Conservation (phyloP, 2,797 vertebrate species). For the Peromyscus melanophrys region DNA sequence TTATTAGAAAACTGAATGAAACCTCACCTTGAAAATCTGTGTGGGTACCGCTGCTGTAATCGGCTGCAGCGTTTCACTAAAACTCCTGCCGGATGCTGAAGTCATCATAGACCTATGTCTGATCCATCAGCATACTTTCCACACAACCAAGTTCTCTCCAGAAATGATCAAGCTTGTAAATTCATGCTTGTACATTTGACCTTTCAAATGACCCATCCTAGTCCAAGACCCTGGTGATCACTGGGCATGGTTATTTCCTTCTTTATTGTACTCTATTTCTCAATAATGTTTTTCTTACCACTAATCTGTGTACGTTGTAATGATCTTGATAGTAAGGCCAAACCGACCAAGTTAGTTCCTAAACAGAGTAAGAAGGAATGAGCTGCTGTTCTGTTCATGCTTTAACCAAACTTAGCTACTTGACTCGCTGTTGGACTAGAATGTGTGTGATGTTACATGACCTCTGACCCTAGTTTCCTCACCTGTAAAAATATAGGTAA, state of each 20-base stretch:
- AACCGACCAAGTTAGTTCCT: not conserved
- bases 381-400: not conserved
- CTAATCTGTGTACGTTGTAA: slow-evolving; percentile 16
- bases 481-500: not conserved
- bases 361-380: not conserved
- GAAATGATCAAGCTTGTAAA: slow-evolving; percentile 38
- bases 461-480: not conserved
- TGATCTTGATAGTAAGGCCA: slow-evolving; percentile 16
- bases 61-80: not conserved
- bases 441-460: not conserved
- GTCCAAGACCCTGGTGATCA: not conserved
- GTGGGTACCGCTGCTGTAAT: not conserved
- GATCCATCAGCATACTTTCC: not conserved
- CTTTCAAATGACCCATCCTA: not conserved
- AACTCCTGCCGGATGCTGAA: not conserved
- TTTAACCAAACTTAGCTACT: not conserved
- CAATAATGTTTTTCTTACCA: not conserved
- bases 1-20: slow-evolving; percentile 53
- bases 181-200: not conserved
- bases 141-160: not conserved
- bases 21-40: slow-evolving; percentile 26
- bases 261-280: slow-evolving; percentile 9
- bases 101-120: not conserved
- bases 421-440: not conserved
- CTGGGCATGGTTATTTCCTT: not conserved